Base-by-base conservation (phyloP, 1,140 invertebrate genomes). In the Lerema accius region DNA sequence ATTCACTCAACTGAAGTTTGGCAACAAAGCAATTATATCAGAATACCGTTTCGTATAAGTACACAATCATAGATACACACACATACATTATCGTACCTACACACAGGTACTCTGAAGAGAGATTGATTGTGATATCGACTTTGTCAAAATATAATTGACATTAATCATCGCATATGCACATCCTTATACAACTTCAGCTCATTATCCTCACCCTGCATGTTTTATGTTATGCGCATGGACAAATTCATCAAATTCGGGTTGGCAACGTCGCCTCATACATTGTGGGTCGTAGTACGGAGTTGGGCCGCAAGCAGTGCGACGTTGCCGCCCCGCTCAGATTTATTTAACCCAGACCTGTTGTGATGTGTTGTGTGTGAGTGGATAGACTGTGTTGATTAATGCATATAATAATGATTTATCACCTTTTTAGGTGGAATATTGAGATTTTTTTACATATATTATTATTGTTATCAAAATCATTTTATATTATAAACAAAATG, bases 251-350 rank as follows among this genome's bases (percentile, higher is more conserved):
- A 17, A 53, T 42, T 23, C 51, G 60, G 46, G 65, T 60, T 58
- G 56, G 65, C 65, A 71, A 73, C 71, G 28, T 58, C 65, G 71
- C 51, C 10, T 42, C 17, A 26, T 23, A 48, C 63, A 43, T 56
- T 32, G 28, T 32, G 28, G 28, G 4, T 32, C 28, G 28, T 3
- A 32, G 43, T 58, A 7, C 28, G 28, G 28, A 32, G 43, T 58
- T 48, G 45, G 37, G 45, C 55, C 19, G 66, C 50, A 40, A 61
- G 46, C 48, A 48, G 62, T 50, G 71, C 68, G 68, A 59, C 68
- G 71, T 74, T 74, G 71, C 71, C 71, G 60, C 65, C 43, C 63
- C 63, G 63, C 50, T 6, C 37, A 11, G 48, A 32, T 43, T 46
- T 53, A 61, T 53, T 56, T 16, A 26, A 43, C 50, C 59, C 19